A percentile compares a stretch with the other conserved stretches of the same genome.
These are phyloP conservation scores for Meteorus cinctellus DNA, from an alignment of 2,888 invertebrate species.

Conservation along the genomic window DNA sequence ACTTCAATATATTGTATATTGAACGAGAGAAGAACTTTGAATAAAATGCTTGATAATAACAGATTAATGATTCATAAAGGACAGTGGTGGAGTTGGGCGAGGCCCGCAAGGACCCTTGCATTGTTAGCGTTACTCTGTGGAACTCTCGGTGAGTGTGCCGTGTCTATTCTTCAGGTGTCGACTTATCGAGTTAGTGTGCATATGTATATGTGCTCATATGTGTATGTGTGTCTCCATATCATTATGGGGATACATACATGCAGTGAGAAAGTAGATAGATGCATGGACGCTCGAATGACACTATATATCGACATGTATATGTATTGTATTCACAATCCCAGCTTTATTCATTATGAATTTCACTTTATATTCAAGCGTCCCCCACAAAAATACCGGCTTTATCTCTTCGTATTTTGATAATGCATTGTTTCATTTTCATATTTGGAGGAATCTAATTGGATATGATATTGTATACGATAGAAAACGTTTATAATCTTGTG, in stretches of 20 bases:
- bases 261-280: background rate
- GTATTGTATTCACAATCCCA: no score
- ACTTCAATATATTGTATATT: background rate
- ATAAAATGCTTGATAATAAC: background rate
- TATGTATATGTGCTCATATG: background rate
- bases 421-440: background rate
- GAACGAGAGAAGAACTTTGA: background rate
- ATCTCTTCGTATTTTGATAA: background rate
- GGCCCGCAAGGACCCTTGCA: constrained; percentile 33
- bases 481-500: background rate
- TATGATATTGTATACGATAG: background rate
- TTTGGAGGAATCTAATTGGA: background rate
- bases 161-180: constrained; percentile 37
- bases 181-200: background rate
- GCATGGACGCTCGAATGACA: background rate
- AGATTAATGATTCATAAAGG: background rate
- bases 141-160: constrained; percentile 62
- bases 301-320: background rate
- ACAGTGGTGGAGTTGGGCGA: constrained; percentile 33
- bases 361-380: no score
- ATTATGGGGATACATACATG: background rate
- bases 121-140: constrained; percentile 59
- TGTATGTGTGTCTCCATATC: background rate
- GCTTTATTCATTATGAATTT: no score
- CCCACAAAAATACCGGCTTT: no score